These are phyloP conservation scores for Xenopus tropicalis DNA, from an alignment of 2,113 vertebrate species.

Conservation along the genomic window UCB_Xtro_10.0 CM004445.2:20992501-20993000, in stretches of 20 bases:
- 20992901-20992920: not conserved
- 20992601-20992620: not conserved
- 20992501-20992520: too few species aligned
- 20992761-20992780: not conserved
- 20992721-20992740: not conserved
- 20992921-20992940: too few species aligned
- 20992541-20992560: not conserved
- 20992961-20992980: too few species aligned
- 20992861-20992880: not conserved
- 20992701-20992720: conserved; percentile 21
- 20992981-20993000: too few species aligned
- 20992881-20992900: not conserved
- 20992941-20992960: too few species aligned
- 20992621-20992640: not conserved
- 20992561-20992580: not conserved
- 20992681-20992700: conserved; percentile 4
- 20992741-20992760: conserved; percentile 1
- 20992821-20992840: conserved; percentile 12
- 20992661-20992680: conserved; percentile 12
- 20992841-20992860: not conserved
- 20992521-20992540: not conserved
- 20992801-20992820: conserved; percentile 1
- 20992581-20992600: conserved; percentile 4
- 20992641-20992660: not conserved
- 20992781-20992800: conserved; percentile 1